These are phyloP conservation scores for Euura lappo DNA, from an alignment of 1,140 invertebrate species.

Conservation along the genomic window DNA sequence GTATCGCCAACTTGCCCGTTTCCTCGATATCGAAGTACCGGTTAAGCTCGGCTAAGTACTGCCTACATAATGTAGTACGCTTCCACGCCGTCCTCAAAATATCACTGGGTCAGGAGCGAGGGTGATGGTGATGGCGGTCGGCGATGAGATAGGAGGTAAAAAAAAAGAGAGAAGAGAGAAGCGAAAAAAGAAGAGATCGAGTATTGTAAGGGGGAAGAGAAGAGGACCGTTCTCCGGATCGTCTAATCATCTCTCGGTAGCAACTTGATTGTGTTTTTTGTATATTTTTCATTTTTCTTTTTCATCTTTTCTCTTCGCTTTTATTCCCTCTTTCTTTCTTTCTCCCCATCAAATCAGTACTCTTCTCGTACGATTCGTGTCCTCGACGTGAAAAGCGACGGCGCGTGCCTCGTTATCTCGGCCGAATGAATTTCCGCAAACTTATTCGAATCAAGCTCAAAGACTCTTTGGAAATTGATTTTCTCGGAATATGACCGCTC, in stretches of 20 bases:
- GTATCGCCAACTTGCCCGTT: slow-evolving; percentile 44
- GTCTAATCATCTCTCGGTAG: background rate
- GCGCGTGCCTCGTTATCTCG: background rate
- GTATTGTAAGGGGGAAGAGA: no score
- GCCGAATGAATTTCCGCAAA: background rate
- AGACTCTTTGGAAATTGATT: no score
- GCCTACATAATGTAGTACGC: slow-evolving; percentile 21
- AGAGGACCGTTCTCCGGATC: background rate
- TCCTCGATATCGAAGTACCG: slow-evolving; percentile 45
- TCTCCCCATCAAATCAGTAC: background rate
- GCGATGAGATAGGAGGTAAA: background rate
- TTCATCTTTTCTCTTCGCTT: background rate
- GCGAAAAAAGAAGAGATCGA: background rate
- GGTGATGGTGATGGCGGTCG: background rate
- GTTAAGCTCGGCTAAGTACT: slow-evolving; percentile 33
- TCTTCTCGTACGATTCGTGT: background rate
- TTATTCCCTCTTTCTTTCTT: background rate
- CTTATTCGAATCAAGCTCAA: background rate
- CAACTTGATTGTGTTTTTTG: background rate
- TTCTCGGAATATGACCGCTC: no score
- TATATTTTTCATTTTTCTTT: background rate
- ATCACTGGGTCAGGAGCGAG: slow-evolving; percentile 48
- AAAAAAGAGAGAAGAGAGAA: background rate
- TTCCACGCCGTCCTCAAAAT: slow-evolving; percentile 31
- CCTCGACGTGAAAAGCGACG: no score